Evolutionary conservation across 1,140 invertebrate species (phyloP), one percentile per base, ranked within the genome.

Genomic region (Ctenoplectra terminalis): DNA sequence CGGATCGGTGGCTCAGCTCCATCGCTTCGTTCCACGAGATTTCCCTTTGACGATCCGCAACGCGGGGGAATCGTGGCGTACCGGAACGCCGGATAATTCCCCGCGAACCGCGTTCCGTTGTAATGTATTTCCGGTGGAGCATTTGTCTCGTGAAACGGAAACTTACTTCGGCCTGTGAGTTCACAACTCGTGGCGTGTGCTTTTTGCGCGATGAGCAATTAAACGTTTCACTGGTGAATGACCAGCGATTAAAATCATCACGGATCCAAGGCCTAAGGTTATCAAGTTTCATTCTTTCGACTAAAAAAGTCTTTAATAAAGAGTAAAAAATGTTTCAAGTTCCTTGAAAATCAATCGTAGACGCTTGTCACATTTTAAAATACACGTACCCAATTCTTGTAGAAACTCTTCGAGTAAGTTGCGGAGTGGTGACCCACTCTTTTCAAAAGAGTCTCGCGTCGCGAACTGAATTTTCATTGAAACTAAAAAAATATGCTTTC

Each of bases 11-110:
- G 29, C 1, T 20, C 26, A 17, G 5, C 15, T 31, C 34, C 37
- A 37, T 26, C 20, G n/a, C 11, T 58, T 58, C 40, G 15, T 43
- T 67, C 29, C 66, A 8, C 29, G 75, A 70, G 43, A 56, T 69
- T 48, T 26, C 52, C 13, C 75, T 77, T 77, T 58, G 75, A 77
- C 64, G 20, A 48, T 43, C 23, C 29, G 29, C 61, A 37, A 7
- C 5, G 73, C 5, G 3, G 0, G 31, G 29, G 26, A 58, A n/a
- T 48, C 31, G 23, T n/a, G 23, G 31, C n/a, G 29, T 46, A 31
- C 40, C 11, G 75, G 26, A 69, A 58, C 15, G 50, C 13, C 15
- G 13, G 46, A 40, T 77, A 77, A 77, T 69, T 46, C 34, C 17
- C 63, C 8, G 29, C 11, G 4, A 46, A 56, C 37, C 26, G 37